Evolutionary conservation across 2,797 vertebrate species (phyloP).

Genomic region (Diceros bicornis): DNA sequence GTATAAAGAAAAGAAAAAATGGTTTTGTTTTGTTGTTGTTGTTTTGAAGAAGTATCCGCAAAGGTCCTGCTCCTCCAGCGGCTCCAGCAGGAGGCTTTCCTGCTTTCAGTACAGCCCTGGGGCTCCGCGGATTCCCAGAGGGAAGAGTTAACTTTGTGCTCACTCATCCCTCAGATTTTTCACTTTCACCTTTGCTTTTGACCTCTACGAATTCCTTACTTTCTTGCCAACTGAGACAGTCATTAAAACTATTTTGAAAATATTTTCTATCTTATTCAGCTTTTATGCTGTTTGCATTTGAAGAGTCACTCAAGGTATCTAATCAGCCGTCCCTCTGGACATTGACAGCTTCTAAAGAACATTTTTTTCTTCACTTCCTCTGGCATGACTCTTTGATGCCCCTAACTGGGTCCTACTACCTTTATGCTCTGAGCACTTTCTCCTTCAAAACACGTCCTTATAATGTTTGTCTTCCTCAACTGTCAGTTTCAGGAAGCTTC

Average conservation of each 20-base stretch:
- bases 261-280: background rate
- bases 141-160: background rate
- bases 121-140: rapidly evolving
- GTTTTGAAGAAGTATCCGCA: background rate
- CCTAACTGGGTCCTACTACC: background rate
- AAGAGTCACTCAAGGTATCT: background rate
- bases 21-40: background rate
- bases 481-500: background rate
- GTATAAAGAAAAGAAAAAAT: background rate
- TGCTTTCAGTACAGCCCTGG: no score
- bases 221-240: background rate
- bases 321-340: no score
- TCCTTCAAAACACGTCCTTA: background rate
- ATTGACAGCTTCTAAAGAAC: background rate
- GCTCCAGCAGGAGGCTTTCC: background rate
- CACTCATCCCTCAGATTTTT: background rate
- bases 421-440: rapidly evolving
- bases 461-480: background rate
- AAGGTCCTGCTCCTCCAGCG: rapidly evolving
- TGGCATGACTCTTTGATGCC: background rate
- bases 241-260: background rate
- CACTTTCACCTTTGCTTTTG: background rate
- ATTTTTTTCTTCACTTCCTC: background rate
- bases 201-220: background rate
- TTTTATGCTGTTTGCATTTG: background rate